These are phyloP conservation scores for Scyliorhinus canicula DNA, from an alignment of 2,797 vertebrate genomes.

Conservation along the genomic window DNA sequence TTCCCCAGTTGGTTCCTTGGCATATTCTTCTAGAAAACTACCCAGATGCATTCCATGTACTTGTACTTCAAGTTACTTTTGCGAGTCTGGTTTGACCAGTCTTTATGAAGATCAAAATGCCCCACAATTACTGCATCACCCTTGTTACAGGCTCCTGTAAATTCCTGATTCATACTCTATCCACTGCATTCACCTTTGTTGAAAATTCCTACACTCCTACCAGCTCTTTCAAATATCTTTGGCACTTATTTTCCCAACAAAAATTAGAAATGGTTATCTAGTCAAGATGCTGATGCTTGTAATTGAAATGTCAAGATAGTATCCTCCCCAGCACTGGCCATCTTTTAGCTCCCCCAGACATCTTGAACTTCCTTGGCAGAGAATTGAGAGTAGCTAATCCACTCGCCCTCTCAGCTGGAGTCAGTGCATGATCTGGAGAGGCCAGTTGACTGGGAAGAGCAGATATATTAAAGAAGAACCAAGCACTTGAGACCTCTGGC, in stretches of 20 bases:
- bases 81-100: no score
- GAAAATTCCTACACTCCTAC: not conserved
- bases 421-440: not conserved
- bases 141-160: no score
- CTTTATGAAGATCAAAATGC: no score
- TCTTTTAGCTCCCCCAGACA: not conserved
- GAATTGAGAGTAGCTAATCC: not conserved
- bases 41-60: not conserved
- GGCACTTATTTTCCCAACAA: not conserved
- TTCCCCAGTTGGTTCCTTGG: not conserved
- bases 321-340: not conserved
- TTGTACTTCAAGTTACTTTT: no score
- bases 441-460: not conserved
- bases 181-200: not conserved
- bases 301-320: no score
- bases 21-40: not conserved
- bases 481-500: not conserved
- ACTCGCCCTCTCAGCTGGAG: not conserved
- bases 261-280: not conserved
- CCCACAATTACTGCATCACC: no score
- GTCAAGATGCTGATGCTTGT: not conserved
- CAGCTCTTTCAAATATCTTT: not conserved
- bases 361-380: not conserved
- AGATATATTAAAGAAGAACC: not conserved
- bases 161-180: no score